phyloP scores from a whole-genome alignment of 2,113 vertebrate species.

The Aythya baeri region DNA sequence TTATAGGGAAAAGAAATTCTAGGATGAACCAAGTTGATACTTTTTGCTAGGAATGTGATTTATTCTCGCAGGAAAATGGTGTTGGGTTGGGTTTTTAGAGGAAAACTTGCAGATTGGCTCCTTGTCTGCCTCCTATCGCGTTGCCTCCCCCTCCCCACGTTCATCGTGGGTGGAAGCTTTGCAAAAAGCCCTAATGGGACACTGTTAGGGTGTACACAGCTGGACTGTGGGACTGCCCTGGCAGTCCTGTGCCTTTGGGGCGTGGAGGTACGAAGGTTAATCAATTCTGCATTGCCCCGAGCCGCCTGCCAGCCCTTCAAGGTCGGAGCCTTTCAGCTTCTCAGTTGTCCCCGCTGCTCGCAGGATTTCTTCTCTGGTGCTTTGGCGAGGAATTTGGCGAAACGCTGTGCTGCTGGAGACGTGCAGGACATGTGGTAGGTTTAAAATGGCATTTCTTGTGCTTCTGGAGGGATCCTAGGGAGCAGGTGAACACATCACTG shows the following conservation, averaged over 20 bases:
- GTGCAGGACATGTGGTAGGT: background rate
- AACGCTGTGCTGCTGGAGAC: background rate
- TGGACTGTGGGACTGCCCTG: background rate
- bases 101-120: background rate
- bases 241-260: rapidly evolving
- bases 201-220: background rate
- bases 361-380: background rate
- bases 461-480: background rate
- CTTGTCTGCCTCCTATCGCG: background rate
- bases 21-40: background rate
- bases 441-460: background rate
- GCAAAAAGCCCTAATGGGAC: background rate
- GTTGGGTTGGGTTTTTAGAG: background rate
- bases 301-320: background rate
- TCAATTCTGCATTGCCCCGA: background rate
- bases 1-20: background rate
- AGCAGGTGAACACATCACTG: background rate
- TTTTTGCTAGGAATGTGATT: background rate
- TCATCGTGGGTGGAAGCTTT: rapidly evolving
- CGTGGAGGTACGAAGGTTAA: conserved; percentile 9
- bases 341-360: background rate
- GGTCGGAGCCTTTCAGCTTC: background rate
- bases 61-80: background rate
- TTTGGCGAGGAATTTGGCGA: background rate
- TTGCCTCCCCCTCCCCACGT: rapidly evolving